phyloP scores from a whole-genome alignment of 2,888 invertebrate genomes.

The Caenorhabditis sp. region DNA sequence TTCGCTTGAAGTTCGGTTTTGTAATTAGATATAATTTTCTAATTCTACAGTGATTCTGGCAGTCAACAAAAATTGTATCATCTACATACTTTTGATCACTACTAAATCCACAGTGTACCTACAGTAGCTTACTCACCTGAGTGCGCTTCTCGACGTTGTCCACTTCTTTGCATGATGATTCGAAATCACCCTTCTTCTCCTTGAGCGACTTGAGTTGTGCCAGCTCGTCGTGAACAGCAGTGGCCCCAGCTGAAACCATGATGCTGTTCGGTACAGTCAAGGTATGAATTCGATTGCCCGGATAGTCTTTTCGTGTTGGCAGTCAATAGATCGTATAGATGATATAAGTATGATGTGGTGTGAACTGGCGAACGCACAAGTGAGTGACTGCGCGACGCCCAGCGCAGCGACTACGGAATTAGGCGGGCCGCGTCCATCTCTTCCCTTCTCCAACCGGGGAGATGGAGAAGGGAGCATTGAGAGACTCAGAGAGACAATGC shows the following conservation, averaged over 20 bases:
- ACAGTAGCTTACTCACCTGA: constrained; percentile 57
- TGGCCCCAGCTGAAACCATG: constrained; percentile 71
- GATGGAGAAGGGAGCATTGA: constrained; percentile 12
- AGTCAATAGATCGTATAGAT: constrained; percentile 54
- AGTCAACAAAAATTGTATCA: too few species aligned
- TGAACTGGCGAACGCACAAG: constrained; percentile 38
- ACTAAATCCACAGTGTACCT: too few species aligned
- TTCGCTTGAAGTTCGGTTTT: too few species aligned
- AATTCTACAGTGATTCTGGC: too few species aligned
- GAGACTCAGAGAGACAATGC: constrained; percentile 13
- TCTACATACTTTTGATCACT: too few species aligned
- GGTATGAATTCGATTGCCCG: constrained; percentile 4
- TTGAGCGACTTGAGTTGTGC: constrained; percentile 70
- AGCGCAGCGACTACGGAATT: constrained; percentile 42
- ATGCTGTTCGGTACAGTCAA: constrained; percentile 1
- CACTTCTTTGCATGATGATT: constrained; percentile 71
- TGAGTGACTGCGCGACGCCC: constrained; percentile 17
- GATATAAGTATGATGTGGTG: constrained; percentile 57
- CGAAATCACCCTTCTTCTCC: constrained; percentile 75
- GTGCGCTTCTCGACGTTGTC: constrained; percentile 66
- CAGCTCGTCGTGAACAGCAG: constrained; percentile 75
- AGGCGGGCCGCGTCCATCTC: constrained; percentile 33
- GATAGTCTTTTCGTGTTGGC: constrained; percentile 9
- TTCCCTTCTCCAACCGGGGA: background rate
- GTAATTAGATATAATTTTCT: too few species aligned